These are phyloP conservation scores for Epiblema foenella DNA, from an alignment of 2,888 invertebrate species.

Conservation along the genomic window DNA sequence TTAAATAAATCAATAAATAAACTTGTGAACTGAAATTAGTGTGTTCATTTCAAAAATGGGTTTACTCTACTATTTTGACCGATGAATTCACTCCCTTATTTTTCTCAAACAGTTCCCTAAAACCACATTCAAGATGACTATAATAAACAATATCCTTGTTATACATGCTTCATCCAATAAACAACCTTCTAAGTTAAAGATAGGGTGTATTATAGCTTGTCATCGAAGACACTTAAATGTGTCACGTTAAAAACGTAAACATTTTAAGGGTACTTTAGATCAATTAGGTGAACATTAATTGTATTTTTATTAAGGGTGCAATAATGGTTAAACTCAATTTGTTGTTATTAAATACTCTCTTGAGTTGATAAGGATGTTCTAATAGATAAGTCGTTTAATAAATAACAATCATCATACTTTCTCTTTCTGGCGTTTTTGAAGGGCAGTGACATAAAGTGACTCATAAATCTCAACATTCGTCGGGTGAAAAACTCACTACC, in stretches of 20 bases:
- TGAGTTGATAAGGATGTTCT: not conserved
- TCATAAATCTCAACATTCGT: no score
- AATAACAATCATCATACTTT: not conserved
- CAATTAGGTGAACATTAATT: slow-evolving; percentile 48
- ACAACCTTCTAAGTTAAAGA: not conserved
- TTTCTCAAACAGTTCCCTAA: not conserved
- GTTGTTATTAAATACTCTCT: slow-evolving; percentile 41
- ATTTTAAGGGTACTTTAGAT: slow-evolving; percentile 37
- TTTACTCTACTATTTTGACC: no score
- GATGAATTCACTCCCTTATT: not conserved
- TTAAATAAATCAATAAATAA: no score
- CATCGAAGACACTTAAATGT: not conserved
- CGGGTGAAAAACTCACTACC: no score
- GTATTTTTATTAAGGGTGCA: slow-evolving; percentile 51
- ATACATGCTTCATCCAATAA: not conserved
- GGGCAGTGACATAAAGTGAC: no score
- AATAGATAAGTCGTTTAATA: not conserved
- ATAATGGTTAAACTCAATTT: slow-evolving; percentile 44
- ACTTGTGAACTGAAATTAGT: no score
- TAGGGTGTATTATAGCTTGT: not conserved
- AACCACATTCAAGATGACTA: slow-evolving; percentile 7
- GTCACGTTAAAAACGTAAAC: slow-evolving; percentile 41
- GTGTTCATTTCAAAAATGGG: no score
- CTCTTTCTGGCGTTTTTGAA: no score
- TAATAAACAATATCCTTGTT: slow-evolving; percentile 30